phyloP scores from a whole-genome alignment of 1,140 invertebrate species.

The Philaenus spumarius region DNA sequence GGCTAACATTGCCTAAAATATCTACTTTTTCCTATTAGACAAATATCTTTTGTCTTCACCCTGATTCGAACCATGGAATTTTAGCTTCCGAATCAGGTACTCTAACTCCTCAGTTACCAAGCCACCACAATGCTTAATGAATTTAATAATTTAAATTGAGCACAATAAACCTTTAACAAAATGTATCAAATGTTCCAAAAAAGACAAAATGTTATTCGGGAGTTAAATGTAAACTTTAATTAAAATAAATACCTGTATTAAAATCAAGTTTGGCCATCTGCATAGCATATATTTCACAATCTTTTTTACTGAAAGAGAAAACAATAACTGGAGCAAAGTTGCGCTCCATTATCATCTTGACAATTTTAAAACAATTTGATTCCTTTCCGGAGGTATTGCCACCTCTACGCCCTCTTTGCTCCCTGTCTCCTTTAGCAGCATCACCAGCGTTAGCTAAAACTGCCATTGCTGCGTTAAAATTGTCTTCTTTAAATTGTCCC shows the following conservation, averaged over 20 bases:
- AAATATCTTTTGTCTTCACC: no score
- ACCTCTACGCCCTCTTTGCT: constrained; percentile 57
- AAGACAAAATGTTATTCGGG: no score
- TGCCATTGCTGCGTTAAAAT: constrained; percentile 94
- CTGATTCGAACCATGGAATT: no score
- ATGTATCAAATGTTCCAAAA: no score
- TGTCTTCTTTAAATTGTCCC: constrained; percentile 94
- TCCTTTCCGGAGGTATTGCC: constrained; percentile 54
- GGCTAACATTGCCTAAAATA: no score
- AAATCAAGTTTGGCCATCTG: constrained; percentile 97
- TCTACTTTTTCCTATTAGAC: no score
- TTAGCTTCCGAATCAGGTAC: no score
- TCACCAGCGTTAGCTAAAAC: constrained; percentile 69
- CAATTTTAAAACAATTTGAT: constrained; percentile 93
- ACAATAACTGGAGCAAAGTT: constrained; percentile 97
- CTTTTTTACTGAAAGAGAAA: constrained; percentile 98
- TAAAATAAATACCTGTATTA: constrained; percentile 79
- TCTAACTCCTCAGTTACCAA: no score
- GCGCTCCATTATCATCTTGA: constrained; percentile 98
- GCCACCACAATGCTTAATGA: no score
- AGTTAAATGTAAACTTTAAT: no score
- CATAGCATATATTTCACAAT: constrained; percentile 95
- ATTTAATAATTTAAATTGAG: no score
- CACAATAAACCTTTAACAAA: no score
- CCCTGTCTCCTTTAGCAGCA: constrained; percentile 65